phyloP scores from a whole-genome alignment of 2,113 vertebrate species.

The Mionectes macconnelli region DNA sequence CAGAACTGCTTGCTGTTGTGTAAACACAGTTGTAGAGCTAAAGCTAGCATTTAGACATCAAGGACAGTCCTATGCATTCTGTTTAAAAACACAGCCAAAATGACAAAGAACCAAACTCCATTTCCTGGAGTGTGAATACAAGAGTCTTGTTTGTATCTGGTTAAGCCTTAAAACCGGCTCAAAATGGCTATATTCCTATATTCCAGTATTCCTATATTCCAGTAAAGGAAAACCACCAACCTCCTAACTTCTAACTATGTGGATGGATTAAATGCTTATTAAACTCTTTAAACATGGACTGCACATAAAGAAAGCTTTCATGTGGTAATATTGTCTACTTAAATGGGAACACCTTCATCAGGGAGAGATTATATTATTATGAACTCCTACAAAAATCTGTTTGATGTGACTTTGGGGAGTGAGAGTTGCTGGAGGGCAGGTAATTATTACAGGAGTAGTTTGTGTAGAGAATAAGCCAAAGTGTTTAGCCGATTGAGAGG shows the following conservation, averaged over 20 bases:
- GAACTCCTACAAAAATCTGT: neutral
- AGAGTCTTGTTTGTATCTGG: neutral
- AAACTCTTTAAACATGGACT: neutral
- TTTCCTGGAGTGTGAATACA: neutral
- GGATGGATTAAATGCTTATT: neutral
- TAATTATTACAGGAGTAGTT: neutral
- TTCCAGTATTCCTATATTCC: too few relatives aligned
- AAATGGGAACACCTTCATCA: neutral
- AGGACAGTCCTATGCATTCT: neutral
- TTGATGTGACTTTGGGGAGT: neutral
- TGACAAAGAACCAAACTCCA: neutral
- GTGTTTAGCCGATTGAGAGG: too few relatives aligned
- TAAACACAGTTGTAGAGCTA: neutral
- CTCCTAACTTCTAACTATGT: too few relatives aligned
- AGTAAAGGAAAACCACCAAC: neutral
- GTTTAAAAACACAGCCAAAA: neutral
- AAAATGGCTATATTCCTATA: rapidly evolving
- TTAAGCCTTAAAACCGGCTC: neutral
- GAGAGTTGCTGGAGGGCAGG: neutral
- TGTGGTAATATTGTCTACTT: neutral
- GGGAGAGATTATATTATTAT: neutral
- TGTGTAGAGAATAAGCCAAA: neutral
- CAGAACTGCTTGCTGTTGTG: neutral
- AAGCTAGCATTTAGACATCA: neutral
- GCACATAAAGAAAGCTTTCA: neutral